phyloP scores from a whole-genome alignment of 2,888 invertebrate genomes.

The Lithophane semibrunnea region DNA sequence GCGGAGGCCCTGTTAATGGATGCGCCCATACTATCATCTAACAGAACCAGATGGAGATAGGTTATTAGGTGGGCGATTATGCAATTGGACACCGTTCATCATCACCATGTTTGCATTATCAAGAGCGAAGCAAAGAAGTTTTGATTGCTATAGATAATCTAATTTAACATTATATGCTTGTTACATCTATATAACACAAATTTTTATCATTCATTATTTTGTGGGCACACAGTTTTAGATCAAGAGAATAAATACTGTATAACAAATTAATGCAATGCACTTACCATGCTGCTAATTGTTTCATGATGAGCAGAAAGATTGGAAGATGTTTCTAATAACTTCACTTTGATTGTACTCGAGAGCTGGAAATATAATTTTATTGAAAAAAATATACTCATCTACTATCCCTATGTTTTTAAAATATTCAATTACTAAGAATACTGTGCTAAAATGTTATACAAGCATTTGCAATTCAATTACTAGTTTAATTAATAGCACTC shows the following conservation, averaged over 20 bases:
- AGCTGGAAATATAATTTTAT: conserved; percentile 44
- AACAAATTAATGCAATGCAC: conserved; percentile 48
- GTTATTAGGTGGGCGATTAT: neutral
- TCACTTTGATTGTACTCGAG: conserved; percentile 45
- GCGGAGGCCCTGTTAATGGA: neutral
- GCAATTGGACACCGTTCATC: neutral
- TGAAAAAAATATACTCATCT: neutral
- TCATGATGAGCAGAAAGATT: conserved; percentile 74
- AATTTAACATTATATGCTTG: neutral
- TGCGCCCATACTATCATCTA: neutral
- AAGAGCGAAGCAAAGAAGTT: neutral
- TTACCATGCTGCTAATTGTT: conserved; percentile 88
- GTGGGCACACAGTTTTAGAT: neutral
- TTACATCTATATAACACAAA: neutral
- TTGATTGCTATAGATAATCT: neutral
- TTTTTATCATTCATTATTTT: neutral
- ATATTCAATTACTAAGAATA: neutral
- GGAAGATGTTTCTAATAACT: conserved; percentile 36
- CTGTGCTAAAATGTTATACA: neutral
- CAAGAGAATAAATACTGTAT: neutral
- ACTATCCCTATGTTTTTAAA: neutral
- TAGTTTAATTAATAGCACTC: conserved; percentile 9
- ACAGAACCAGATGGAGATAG: neutral
- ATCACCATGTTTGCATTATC: neutral
- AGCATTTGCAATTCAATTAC: neutral